These are phyloP conservation scores for Tachina lurida DNA, from an alignment of 2,888 invertebrate genomes.

Conservation along the genomic window DNA sequence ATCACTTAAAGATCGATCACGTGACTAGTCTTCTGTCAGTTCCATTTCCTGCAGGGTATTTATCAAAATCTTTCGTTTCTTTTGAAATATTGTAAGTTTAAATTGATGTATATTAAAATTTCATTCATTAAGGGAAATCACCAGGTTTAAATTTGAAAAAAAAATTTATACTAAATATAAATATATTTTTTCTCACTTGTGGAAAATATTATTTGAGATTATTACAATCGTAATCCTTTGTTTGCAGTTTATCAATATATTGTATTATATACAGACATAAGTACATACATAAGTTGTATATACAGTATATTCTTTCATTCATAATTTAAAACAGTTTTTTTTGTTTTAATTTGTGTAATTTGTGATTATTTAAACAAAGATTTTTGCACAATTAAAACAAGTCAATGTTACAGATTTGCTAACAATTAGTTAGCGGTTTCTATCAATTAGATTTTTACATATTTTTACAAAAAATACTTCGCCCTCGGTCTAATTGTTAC, in stretches of 20 bases:
- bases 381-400: too few species aligned
- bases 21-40: too few species aligned
- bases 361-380: conserved; percentile 1
- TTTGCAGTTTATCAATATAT: conserved; percentile 28
- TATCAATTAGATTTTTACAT: too few species aligned
- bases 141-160: conserved; percentile 49
- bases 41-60: too few species aligned
- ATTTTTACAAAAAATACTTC: too few species aligned
- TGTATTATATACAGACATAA: too few species aligned
- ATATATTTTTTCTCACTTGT: conserved; percentile 7
- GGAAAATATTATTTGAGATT: conserved; percentile 59
- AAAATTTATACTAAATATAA: background rate
- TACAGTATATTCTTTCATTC: conserved; percentile 4
- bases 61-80: conserved; percentile 21
- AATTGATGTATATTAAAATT: conserved; percentile 21
- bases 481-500: too few species aligned
- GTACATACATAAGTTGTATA: too few species aligned
- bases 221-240: conserved; percentile 46
- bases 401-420: too few species aligned
- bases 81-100: conserved; percentile 14
- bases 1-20: too few species aligned
- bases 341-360: conserved; percentile 16
- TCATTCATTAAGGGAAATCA: conserved; percentile 51
- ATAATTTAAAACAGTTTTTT: background rate
- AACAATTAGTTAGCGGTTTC: too few species aligned